These are phyloP conservation scores for Bergia puertoricense DNA, from an alignment of 92 coral and sea anemone species.

Conservation along the genomic window DNA sequence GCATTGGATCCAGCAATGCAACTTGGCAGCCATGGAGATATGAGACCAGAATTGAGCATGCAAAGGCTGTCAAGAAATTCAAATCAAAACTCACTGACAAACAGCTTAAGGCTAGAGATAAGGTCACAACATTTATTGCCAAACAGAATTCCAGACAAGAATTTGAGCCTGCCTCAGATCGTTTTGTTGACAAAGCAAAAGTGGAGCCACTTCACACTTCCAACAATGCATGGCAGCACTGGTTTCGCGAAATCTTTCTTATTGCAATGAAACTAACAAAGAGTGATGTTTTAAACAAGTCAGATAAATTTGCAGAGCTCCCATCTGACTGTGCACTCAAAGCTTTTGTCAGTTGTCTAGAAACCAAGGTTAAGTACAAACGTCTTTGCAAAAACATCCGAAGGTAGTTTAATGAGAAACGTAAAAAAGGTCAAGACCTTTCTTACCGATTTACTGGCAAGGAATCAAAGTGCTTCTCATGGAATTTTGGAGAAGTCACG, in stretches of 20 bases:
- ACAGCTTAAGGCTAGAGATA: conserved; percentile 49
- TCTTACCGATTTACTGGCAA: conserved; percentile 18
- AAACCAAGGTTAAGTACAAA: conserved; percentile 42
- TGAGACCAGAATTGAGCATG: conserved; percentile 35
- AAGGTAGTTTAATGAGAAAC: conserved; percentile 18
- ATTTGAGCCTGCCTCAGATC: conserved; percentile 49
- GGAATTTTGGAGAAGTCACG: conserved; percentile 14
- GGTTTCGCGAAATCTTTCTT: conserved; percentile 43
- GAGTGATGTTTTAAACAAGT: conserved; percentile 33
- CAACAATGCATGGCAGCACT: conserved; percentile 65
- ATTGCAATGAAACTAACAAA: conserved; percentile 44
- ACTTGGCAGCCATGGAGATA: conserved; percentile 58
- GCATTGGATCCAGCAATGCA: conserved; percentile 46
- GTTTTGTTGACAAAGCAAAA: conserved; percentile 55
- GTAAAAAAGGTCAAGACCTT: conserved; percentile 13
- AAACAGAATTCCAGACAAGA: conserved; percentile 58
- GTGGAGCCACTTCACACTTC: conserved; percentile 55
- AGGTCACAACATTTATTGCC: conserved; percentile 60
- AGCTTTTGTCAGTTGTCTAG: conserved; percentile 47
- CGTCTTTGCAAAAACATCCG: conserved; percentile 51
- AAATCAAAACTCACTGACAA: conserved; percentile 51
- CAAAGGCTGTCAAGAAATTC: conserved; percentile 46
- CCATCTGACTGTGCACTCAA: conserved; percentile 35
- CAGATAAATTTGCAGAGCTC: conserved; percentile 38
- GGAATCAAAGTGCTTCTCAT: conserved; percentile 12